Evolutionary conservation across 2,888 invertebrate species (phyloP).

Genomic region (Drosophila anomelani): DNA sequence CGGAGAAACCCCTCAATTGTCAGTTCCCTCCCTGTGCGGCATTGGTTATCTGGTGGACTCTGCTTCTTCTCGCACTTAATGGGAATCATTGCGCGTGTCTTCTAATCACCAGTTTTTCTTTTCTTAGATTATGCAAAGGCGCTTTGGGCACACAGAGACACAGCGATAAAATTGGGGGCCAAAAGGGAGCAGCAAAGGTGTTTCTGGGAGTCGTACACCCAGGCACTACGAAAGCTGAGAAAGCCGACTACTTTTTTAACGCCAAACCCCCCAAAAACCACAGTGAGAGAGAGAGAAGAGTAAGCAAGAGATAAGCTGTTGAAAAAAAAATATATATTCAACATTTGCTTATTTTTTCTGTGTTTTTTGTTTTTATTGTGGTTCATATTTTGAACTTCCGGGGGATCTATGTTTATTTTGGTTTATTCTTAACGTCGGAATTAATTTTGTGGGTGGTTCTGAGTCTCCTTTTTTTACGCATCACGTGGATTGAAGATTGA

Average conservation of each 20-base stretch:
- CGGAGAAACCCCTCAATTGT: conserved; percentile 4
- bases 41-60: conserved; percentile 2
- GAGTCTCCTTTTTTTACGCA: conserved; percentile 1
- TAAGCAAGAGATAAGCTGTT: conserved; percentile 16
- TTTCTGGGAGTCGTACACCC: conserved; percentile 11
- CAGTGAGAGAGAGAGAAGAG: not conserved
- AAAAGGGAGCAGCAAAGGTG: conserved; percentile 11
- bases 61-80: conserved; percentile 30
- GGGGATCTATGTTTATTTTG: conserved; percentile 31
- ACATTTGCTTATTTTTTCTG: conserved; percentile 12
- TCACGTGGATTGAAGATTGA: conserved; percentile 26
- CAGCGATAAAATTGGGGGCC: conserved; percentile 14
- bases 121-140: conserved; percentile 44
- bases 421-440: conserved; percentile 3
- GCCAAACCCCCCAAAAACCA: conserved; percentile 12
- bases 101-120: conserved; percentile 41
- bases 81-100: conserved; percentile 43
- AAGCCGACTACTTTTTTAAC: conserved; percentile 15
- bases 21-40: conserved; percentile 11
- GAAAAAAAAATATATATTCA: not conserved
- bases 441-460: conserved; percentile 12
- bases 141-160: not conserved
- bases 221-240: conserved; percentile 3
- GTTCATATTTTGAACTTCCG: conserved; percentile 35
- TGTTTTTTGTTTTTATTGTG: not conserved